A percentile compares a stretch with the other conserved stretches of the same genome.
Conservation (phyloP, 2,888 invertebrate species). For the Phrixothrix hirtus region DNA sequence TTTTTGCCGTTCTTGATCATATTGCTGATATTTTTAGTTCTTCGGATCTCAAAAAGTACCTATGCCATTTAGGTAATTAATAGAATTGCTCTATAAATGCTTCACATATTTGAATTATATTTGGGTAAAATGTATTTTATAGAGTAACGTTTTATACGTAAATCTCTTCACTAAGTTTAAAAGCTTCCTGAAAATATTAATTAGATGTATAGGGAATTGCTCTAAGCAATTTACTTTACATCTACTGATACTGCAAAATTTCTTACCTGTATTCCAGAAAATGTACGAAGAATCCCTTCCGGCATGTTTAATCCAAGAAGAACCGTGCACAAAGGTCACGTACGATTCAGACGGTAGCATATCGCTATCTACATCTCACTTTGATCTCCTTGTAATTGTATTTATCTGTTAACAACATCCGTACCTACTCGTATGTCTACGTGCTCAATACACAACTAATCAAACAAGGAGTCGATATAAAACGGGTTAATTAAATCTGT, state of each 20-base stretch:
- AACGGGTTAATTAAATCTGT: constrained; percentile 29
- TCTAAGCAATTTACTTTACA: neutral
- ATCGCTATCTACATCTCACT: constrained; percentile 44
- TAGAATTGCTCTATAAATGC: constrained; percentile 9
- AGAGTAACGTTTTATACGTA: neutral
- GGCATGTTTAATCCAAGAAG: constrained; percentile 49
- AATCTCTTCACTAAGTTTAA: neutral
- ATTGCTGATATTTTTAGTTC: too few species aligned
- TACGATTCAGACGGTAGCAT: constrained; percentile 48
- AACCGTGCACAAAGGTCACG: constrained; percentile 49
- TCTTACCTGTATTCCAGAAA: constrained; percentile 51
- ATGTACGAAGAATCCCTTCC: constrained; percentile 50
- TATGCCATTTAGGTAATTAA: too few species aligned
- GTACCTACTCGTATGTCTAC: constrained; percentile 24
- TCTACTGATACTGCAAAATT: neutral
- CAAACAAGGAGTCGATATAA: constrained; percentile 29
- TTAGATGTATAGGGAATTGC: too few species aligned
- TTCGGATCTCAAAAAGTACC: too few species aligned
- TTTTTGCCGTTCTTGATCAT: too few species aligned
- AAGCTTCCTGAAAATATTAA: too few species aligned
- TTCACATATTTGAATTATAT: too few species aligned
- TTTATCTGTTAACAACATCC: constrained; percentile 32
- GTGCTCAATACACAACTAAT: constrained; percentile 30
- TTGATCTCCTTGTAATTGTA: constrained; percentile 37
- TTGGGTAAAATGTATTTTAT: too few species aligned